Percentiles rank a stretch among this genome's conserved stretches.
Conservation (phyloP, 2,113 vertebrate species). For the Montifringilla adamsi region DNA sequence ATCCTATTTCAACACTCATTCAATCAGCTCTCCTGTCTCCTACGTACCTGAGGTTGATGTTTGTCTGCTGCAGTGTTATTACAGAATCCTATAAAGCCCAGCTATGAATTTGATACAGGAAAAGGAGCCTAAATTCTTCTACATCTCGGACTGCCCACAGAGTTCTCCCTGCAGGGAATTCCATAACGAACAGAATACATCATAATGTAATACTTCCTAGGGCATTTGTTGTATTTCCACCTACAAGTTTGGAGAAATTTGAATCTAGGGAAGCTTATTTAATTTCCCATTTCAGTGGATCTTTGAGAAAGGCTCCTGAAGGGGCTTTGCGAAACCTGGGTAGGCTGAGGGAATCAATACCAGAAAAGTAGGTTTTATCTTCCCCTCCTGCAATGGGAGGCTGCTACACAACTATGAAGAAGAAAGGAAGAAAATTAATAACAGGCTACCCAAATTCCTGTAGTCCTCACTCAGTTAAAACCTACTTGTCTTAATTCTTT, state of each 20-base stretch:
- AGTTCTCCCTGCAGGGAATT: neutral
- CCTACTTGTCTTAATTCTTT: neutral
- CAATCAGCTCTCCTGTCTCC: neutral
- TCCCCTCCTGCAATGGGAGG: neutral
- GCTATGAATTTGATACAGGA: neutral
- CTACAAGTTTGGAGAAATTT: neutral
- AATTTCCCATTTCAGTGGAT: neutral
- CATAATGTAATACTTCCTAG: neutral
- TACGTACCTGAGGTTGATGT: neutral
- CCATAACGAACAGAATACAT: neutral
- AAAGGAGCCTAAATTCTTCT: neutral
- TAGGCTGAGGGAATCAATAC: neutral
- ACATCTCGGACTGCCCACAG: rapidly evolving
- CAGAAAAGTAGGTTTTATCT: neutral
- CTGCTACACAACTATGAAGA: neutral
- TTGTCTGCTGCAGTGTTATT: neutral
- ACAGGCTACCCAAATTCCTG: neutral
- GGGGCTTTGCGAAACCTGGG: neutral
- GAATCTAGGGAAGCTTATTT: neutral
- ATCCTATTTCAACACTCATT: neutral
- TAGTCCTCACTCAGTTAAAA: neutral
- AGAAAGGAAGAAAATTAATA: neutral
- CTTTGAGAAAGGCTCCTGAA: neutral
- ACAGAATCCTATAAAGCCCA: neutral
- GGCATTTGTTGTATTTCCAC: neutral